Conservation (phyloP, 2,113 vertebrate genomes). For the Epinephelus cyanopodus region DNA sequence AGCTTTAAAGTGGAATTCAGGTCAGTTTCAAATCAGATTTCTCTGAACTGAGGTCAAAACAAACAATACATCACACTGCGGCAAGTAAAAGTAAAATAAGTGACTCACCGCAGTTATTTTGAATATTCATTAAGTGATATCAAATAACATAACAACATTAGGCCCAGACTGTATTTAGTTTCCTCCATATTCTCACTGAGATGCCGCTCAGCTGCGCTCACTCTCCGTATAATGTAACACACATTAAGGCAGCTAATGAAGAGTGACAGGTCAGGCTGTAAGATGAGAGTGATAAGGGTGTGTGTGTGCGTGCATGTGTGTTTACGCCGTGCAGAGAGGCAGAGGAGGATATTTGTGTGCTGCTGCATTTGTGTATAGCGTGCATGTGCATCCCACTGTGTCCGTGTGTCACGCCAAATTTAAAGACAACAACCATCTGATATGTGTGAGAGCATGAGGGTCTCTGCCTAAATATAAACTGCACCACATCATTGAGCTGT, state of each 20-base stretch:
- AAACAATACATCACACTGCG: not conserved
- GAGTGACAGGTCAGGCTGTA: constrained; percentile 44
- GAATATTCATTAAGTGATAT: constrained; percentile 36
- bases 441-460: constrained; percentile 28
- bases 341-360: not conserved
- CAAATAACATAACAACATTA: constrained; percentile 44
- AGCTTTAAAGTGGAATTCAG: not conserved
- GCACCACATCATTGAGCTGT: not conserved
- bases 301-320: constrained; percentile 13
- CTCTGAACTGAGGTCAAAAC: not conserved
- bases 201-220: constrained; percentile 6
- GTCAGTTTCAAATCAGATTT: not conserved
- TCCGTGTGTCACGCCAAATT: constrained; percentile 11
- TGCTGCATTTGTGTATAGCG: not conserved
- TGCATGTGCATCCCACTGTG: not conserved
- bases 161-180: constrained; percentile 18
- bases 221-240: constrained; percentile 20
- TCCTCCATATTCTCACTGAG: constrained; percentile 3
- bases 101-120: constrained; percentile 19
- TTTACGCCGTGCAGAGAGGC: not conserved
- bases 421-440: constrained; percentile 50
- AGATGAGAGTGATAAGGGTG: constrained; percentile 27
- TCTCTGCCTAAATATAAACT: constrained; percentile 28
- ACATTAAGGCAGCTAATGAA: constrained; percentile 27
- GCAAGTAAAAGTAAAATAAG: not conserved